Evolutionary conservation across 2,797 vertebrate species (phyloP).

Genomic region (Acrossocheilus fasciatus): DNA sequence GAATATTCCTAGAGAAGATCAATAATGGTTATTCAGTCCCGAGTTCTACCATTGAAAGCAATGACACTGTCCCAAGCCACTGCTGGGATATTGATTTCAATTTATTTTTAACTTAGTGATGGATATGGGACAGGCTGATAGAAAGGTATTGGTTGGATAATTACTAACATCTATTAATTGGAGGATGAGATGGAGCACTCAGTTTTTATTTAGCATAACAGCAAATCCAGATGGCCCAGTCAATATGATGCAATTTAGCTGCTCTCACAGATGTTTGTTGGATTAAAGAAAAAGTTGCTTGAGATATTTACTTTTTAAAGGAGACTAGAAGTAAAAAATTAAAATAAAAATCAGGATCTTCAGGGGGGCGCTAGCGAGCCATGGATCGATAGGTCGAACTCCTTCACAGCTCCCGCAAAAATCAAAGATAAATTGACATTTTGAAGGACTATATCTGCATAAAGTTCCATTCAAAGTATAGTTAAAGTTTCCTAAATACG

Average conservation of each 20-base stretch:
- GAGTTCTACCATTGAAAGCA: constrained; percentile 75
- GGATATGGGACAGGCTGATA: constrained; percentile 82
- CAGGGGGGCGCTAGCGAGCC: no score
- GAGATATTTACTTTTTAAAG: constrained; percentile 1
- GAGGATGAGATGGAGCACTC: constrained; percentile 80
- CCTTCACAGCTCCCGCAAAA: no score
- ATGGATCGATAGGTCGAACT: no score
- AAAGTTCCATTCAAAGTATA: no score
- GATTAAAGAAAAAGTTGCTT: constrained; percentile 12
- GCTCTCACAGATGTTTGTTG: constrained; percentile 14
- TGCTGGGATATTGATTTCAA: constrained; percentile 82
- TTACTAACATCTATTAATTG: constrained; percentile 85
- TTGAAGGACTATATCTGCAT: no score
- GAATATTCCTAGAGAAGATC: constrained; percentile 82
- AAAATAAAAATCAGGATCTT: not conserved
- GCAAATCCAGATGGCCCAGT: constrained; percentile 73
- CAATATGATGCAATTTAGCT: constrained; percentile 42
- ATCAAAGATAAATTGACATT: no score
- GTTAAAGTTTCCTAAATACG: no score
- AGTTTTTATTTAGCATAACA: constrained; percentile 81
- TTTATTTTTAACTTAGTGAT: constrained; percentile 88
- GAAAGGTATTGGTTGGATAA: constrained; percentile 81
- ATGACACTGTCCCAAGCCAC: constrained; percentile 76
- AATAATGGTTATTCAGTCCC: constrained; percentile 83
- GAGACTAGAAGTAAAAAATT: not conserved